phyloP scores from a whole-genome alignment of 2,797 vertebrate species.

The Menidia menidia region DNA sequence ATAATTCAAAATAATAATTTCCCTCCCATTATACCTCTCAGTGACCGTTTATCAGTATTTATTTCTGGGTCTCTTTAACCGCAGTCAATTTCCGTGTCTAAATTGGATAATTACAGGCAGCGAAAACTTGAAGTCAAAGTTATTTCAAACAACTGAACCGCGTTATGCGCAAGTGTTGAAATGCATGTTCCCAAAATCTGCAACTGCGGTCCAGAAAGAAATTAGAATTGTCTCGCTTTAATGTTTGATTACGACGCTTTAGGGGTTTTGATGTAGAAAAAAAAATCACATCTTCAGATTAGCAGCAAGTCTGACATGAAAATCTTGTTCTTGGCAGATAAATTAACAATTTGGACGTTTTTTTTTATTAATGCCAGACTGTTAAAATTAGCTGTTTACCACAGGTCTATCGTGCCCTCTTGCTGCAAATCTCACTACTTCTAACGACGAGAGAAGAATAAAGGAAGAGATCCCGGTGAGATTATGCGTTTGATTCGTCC shows the following conservation, averaged over 20 bases:
- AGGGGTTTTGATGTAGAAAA: slow-evolving; percentile 84
- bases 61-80: slow-evolving; percentile 64
- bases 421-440: slow-evolving; percentile 90
- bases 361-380: slow-evolving; percentile 97
- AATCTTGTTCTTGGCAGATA: slow-evolving; percentile 97
- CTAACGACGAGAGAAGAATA: slow-evolving; percentile 3
- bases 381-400: slow-evolving; percentile 79
- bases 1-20: slow-evolving; percentile 85
- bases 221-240: slow-evolving; percentile 88
- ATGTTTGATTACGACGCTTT: slow-evolving; percentile 89
- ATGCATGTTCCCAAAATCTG: slow-evolving; percentile 17
- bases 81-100: slow-evolving; percentile 68
- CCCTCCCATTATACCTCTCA: slow-evolving; percentile 73
- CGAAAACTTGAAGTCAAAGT: slow-evolving; percentile 15
- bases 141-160: slow-evolving; percentile 9
- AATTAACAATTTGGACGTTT: slow-evolving; percentile 98
- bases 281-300: slow-evolving; percentile 85
- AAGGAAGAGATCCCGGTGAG: background rate
- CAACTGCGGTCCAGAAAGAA: slow-evolving; percentile 71
- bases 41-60: slow-evolving; percentile 71
- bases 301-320: slow-evolving; percentile 92
- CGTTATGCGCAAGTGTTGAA: no score
- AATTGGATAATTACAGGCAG: slow-evolving; percentile 72
- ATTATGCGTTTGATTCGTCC: slow-evolving; percentile 1
- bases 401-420: slow-evolving; percentile 63